Evolutionary conservation across 2,113 vertebrate genomes (phyloP), one percentile per base, ranked within the genome.

Genomic region (Phaetusa simplex): DNA sequence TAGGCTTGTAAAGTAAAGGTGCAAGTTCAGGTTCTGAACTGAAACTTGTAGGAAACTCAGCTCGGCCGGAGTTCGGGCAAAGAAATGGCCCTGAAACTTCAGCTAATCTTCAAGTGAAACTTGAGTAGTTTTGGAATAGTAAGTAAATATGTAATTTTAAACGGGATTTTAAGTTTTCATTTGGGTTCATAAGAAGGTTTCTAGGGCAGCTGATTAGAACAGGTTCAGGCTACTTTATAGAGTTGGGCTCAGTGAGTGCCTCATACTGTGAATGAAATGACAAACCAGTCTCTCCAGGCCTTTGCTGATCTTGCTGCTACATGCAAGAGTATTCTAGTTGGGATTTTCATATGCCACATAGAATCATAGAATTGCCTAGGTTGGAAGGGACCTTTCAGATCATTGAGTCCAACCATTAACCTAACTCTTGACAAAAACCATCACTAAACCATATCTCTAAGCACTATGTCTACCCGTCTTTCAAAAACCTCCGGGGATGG

Each of bases 31-130:
- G 32, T 43, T 72, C 21, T 56, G 40, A 64, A 27, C 1, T 71
- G 40, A 36, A 43, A 27, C 14, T 58, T 2, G 0, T 8, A 34
- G 27, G n/a, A 32, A 22, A 38, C 4, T 3, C 7, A 38, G 18
- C 50, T 66, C 8, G 4, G 18, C 38, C 6, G 23, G 23, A 65
- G 29, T 27, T 24, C 8, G 18, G 65, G 15, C 32, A 78, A 53
- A 43, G 27, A 91, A 91, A 49, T 12, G 8, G 5, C 14, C 18
- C 43, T 82, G 50, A 82, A 87, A 32, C 10, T 66, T 65, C 34
- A 40, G 11, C 47, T 29, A 52, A 32, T 23, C 8, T 49, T 70
- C 15, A 79, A 2, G 40, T n/a, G 11, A 80, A 27, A 29, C 32
- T 85, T 76, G 18, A n/a, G 8, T 43, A 22, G 22, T 38, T 17